These are phyloP conservation scores for Netelia virgata DNA, from an alignment of 2,888 invertebrate genomes.

Conservation along the genomic window DNA sequence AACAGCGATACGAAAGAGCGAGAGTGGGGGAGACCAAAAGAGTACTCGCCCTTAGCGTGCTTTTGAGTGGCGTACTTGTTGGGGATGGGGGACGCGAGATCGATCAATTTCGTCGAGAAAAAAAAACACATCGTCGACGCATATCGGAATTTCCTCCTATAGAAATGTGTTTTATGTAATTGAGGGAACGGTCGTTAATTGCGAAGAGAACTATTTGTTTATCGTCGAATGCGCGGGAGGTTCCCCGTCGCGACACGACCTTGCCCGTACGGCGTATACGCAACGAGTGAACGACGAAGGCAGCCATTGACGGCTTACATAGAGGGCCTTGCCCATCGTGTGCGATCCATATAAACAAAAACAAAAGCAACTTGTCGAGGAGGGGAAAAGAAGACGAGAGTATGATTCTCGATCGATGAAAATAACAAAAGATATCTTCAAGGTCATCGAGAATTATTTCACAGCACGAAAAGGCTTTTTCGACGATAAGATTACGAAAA, in stretches of 20 bases:
- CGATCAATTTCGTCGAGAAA: slow-evolving; percentile 29
- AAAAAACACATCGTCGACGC: slow-evolving; percentile 57
- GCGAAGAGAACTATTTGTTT: slow-evolving; percentile 12
- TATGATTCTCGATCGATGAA: neutral
- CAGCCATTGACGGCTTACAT: slow-evolving; percentile 48
- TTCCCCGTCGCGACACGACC: slow-evolving; percentile 36
- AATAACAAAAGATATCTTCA: neutral
- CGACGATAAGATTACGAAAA: too few relatives aligned
- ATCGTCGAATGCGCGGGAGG: slow-evolving; percentile 5
- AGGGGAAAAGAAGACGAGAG: neutral
- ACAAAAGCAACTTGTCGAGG: neutral
- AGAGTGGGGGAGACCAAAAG: slow-evolving; percentile 52
- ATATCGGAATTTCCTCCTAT: slow-evolving; percentile 15
- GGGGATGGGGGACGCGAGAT: neutral
- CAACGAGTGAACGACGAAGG: slow-evolving; percentile 41
- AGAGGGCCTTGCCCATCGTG: neutral
- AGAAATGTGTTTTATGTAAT: neutral
- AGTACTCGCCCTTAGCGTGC: slow-evolving; percentile 69
- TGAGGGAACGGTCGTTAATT: neutral
- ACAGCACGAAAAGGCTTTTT: too few relatives aligned
- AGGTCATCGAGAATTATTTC: too few relatives aligned
- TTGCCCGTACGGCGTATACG: slow-evolving; percentile 56
- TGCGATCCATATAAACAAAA: neutral
- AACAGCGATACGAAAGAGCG: slow-evolving; percentile 64
- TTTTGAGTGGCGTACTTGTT: slow-evolving; percentile 70